A percentile compares a stretch with the other conserved stretches of the same genome.
These are phyloP conservation scores for Philantomba maxwellii DNA, from an alignment of 2,113 vertebrate species.

Conservation along the genomic window DNA sequence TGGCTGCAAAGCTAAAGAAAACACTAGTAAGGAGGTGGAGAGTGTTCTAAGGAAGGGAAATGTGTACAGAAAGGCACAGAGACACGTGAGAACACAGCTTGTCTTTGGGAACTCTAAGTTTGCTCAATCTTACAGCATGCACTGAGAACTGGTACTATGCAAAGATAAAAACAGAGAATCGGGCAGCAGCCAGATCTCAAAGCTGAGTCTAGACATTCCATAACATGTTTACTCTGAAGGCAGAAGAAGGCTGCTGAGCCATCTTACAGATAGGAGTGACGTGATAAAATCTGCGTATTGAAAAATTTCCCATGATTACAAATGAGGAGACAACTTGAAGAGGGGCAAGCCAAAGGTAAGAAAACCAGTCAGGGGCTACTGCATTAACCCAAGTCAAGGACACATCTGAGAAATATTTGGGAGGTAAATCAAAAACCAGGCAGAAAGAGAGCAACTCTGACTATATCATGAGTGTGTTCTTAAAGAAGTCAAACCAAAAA, in stretches of 20 bases:
- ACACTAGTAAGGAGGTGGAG: not conserved
- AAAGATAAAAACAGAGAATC: not conserved
- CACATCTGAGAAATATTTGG: not conserved
- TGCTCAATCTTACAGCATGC: not conserved
- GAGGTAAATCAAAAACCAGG: not conserved
- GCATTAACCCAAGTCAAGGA: not conserved
- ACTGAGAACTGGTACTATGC: not conserved
- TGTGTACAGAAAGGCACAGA: not conserved
- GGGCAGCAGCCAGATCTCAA: not conserved
- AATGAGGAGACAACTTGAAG: not conserved
- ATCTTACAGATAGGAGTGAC: not conserved
- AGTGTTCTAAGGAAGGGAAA: not conserved
- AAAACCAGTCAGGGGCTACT: not conserved
- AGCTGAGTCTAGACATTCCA: not conserved
- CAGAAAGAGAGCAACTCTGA: not conserved
- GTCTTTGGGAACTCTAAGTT: not conserved
- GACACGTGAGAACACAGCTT: not conserved
- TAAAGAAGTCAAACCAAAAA: slow-evolving; percentile 3
- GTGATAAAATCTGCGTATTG: not conserved
- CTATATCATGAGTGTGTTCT: not conserved
- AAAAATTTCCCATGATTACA: not conserved
- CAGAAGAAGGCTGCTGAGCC: not conserved
- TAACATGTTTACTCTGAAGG: not conserved
- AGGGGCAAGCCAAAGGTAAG: not conserved
- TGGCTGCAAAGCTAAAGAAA: not conserved